Conservation (phyloP, 2,797 vertebrate genomes). For the Lepus oiostolus region DNA sequence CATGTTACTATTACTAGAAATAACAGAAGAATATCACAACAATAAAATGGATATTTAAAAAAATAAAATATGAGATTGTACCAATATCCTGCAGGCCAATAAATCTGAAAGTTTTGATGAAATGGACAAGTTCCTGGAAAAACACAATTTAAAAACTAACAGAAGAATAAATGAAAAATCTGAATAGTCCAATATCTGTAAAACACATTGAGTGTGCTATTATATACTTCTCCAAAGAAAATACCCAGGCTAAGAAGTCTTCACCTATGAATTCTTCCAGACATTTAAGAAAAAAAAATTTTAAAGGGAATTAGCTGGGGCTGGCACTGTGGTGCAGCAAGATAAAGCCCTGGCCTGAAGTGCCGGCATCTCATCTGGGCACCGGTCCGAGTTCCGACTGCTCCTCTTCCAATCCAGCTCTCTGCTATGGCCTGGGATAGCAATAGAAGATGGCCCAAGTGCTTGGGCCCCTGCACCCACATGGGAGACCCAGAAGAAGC, state of each 20-base stretch:
- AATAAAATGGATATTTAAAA: background rate
- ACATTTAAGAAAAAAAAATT: background rate
- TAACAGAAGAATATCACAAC: background rate
- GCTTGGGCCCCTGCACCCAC: too few species aligned
- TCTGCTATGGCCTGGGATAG: too few species aligned
- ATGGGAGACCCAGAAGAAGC: too few species aligned
- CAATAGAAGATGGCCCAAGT: too few species aligned
- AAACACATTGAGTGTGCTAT: background rate
- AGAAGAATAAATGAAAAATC: background rate
- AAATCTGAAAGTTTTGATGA: background rate
- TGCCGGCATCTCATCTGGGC: too few species aligned
- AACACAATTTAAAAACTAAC: background rate
- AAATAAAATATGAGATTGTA: background rate
- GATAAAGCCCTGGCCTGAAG: too few species aligned
- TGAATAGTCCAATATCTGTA: background rate
- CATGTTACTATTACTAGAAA: background rate
- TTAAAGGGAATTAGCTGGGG: too few species aligned
- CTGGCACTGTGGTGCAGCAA: too few species aligned
- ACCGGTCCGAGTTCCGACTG: too few species aligned
- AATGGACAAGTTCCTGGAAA: background rate
- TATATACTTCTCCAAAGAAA: slow-evolving; percentile 6
- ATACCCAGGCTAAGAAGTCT: background rate
- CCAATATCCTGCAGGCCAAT: background rate
- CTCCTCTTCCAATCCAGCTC: too few species aligned
- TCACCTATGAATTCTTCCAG: background rate